Evolutionary conservation across 2,797 vertebrate genomes (phyloP), one percentile per base, ranked within the genome.

Genomic region (Propithecus perrieri): DNA sequence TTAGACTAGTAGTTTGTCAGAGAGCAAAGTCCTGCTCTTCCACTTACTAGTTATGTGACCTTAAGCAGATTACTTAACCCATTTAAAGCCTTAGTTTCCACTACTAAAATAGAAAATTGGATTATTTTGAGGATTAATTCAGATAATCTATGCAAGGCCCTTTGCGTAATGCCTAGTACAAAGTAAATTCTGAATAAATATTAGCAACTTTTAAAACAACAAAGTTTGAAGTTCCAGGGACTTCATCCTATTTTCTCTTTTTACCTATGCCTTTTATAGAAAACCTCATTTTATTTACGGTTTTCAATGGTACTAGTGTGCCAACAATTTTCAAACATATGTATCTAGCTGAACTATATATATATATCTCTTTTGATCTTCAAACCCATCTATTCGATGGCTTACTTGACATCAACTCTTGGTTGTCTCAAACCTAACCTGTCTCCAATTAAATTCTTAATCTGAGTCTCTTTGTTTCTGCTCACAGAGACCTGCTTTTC

Each of bases 21-120:
- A 91, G 26, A 63, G 22, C 7, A 48, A 81, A 72, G 75, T n/a
- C 33, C 15, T 95, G 14, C 33, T 92, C 79, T 94, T 74, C 30
- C 15, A 50, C 1, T 78, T 85, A 67, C 4, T 63, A 91, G 53
- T 33, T 85, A 41, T 71, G 11, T 90, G n/a, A 85, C 30, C 59
- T 96, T 84, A 94, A 55, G 22, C 18, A 91, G 57, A 95, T 80
- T 86, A 91, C 14, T 84, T 92, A 50, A 72, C 53, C 4, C 33
- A 41, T 61, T 90, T 88, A 96, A 88, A 85, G 15, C 11, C 30
- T 88, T 53, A 30, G 13, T 85, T 76, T 85, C 13, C 38, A 63
- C n/a, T 95, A 69, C n/a, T 94, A 78, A 87, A 94, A 95, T 22
- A 85, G 69, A 89, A 95, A 89, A 96, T 59, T 85, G 15, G 46